A percentile compares a stretch with the other conserved stretches of the same genome.
Conservation (phyloP, 2,113 vertebrate genomes). For the Hemiscyllium ocellatum region DNA sequence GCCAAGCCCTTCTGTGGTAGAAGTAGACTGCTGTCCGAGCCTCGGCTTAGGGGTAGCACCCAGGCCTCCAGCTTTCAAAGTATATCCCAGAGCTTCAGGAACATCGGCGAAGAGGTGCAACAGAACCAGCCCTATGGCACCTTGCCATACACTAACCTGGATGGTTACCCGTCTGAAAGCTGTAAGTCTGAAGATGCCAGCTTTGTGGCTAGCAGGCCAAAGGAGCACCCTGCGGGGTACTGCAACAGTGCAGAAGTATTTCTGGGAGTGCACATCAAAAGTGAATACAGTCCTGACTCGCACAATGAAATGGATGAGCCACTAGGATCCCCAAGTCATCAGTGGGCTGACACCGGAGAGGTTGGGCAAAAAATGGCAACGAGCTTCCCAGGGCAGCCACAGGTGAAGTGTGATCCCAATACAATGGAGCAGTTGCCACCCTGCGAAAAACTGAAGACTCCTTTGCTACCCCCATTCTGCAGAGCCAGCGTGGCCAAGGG, state of each 20-base stretch:
- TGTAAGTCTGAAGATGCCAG: conserved; percentile 61
- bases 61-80: conserved; percentile 49
- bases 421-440: conserved; percentile 60
- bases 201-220: background rate
- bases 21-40: conserved; percentile 39
- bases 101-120: conserved; percentile 56
- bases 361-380: conserved; percentile 53
- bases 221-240: conserved; percentile 45
- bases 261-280: conserved; percentile 75
- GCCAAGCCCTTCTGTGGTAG: conserved; percentile 58
- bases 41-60: conserved; percentile 41
- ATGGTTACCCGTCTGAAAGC: conserved; percentile 57
- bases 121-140: conserved; percentile 45
- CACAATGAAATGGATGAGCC: conserved; percentile 64
- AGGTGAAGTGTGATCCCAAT: conserved; percentile 73
- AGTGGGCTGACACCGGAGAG: conserved; percentile 60
- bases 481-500: conserved; percentile 21
- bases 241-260: conserved; percentile 56
- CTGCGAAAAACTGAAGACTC: conserved; percentile 65
- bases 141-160: conserved; percentile 55
- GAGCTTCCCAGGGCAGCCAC: conserved; percentile 57
- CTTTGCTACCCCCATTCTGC: conserved; percentile 54
- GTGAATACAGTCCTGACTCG: conserved; percentile 73
- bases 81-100: conserved; percentile 54
- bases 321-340: conserved; percentile 43